Percentiles rank a stretch among this genome's conserved stretches.
Conservation (phyloP, 2,113 vertebrate species). For the Emydocephalus ijimae region DNA sequence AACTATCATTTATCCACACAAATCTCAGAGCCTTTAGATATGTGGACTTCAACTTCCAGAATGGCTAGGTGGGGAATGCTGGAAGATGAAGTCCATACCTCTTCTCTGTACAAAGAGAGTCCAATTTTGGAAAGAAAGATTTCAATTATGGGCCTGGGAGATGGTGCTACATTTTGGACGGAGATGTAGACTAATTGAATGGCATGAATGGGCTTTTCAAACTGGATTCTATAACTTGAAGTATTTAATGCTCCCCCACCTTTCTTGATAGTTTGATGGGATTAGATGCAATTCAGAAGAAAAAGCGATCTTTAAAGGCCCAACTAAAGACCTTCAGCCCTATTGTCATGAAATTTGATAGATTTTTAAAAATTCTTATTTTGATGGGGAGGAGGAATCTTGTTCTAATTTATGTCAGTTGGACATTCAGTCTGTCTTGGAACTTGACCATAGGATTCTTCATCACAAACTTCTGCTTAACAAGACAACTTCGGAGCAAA, state of each 20-base stretch:
- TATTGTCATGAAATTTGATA: neutral
- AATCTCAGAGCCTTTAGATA: neutral
- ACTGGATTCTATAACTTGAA: neutral
- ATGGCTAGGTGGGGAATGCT: neutral
- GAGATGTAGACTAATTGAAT: too few relatives aligned
- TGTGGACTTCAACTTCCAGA: neutral
- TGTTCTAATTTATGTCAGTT: neutral
- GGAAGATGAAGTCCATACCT: neutral
- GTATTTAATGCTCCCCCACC: too few relatives aligned
- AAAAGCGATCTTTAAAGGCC: neutral
- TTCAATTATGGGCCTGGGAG: neutral
- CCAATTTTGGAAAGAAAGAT: neutral
- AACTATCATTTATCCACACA: neutral
- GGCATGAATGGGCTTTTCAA: neutral
- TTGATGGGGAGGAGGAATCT: neutral
- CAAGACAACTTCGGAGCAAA: neutral
- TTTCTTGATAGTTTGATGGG: neutral
- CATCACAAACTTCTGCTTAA: neutral
- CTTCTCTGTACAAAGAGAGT: neutral
- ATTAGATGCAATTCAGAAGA: neutral
- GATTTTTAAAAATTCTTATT: neutral
- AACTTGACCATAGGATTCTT: neutral
- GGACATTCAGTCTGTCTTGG: neutral
- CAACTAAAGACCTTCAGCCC: neutral
- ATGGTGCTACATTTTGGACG: too few relatives aligned